Base-by-base conservation (phyloP, 2,888 invertebrate genomes). In the Noctua fimbriata region DNA sequence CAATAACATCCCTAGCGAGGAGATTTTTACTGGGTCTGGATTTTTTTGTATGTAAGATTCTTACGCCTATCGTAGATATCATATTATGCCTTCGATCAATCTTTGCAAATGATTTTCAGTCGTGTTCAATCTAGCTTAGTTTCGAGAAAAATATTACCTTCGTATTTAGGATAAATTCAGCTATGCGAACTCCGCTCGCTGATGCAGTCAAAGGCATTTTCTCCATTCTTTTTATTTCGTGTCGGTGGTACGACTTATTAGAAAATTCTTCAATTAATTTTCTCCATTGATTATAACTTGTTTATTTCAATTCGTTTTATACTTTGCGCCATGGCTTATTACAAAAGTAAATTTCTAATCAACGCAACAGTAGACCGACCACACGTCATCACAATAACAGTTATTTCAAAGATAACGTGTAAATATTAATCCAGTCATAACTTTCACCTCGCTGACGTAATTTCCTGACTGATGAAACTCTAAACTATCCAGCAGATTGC, bases 401-500 rank as follows among this genome's bases (percentile, higher is more conserved):
- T 32, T 16, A 32, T 32, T 2, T 10, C 24, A 76, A 55, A 55
- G 18, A 65, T 69, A 47, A 32, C 41, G 69, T 47, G 18, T 2
- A 66, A 58, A 84, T 81, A 79, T 65, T 66, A 28, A 83, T 55
- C 21, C 52, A 49, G 47, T 84, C 69, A 36, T 60, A 79, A 69
- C 9, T 80, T 80, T 18, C 78, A 60, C 44, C 58, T 79, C 52
- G 16, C 36, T 73, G 65, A 44, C 58, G 69, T 81, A 85, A 82
- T 85, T 70, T 82, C 82, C 65, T 82, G 82, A 74, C 82, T 85
- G 82, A 82, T 81, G 85, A 82, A 82, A 82, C 63, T 82, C 67
- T 82, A 65, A 82, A 69, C 85, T 85, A 81, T 69, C 74, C 36
- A 28, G 44, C 44, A 74, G 82, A 85, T 82, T 74, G 85, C 74